Percentiles rank a stretch among this genome's conserved stretches.
These are phyloP conservation scores for Macroramphosus scolopax DNA, from an alignment of 2,797 vertebrate genomes.

Conservation along the genomic window DNA sequence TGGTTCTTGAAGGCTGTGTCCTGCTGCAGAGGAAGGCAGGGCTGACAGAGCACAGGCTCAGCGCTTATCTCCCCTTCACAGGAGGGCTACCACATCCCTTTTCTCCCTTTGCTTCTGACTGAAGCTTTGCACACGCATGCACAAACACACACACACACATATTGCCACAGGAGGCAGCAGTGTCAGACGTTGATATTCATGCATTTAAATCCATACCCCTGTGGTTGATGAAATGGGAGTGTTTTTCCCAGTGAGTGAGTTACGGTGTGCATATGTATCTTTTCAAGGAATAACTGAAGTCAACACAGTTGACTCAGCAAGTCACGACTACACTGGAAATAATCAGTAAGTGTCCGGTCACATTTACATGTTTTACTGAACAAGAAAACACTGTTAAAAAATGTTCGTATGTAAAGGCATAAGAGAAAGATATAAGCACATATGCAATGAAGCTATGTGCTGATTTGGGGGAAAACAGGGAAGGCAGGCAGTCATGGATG, in stretches of 20 bases:
- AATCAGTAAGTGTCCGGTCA: conserved; percentile 15
- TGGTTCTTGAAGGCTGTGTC: conserved; percentile 52
- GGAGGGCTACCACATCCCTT: conserved; percentile 49
- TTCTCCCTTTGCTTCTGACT: conserved; percentile 23
- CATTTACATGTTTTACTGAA: conserved; percentile 13
- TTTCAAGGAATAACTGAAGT: conserved; percentile 25
- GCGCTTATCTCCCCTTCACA: conserved; percentile 65
- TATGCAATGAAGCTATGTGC: conserved; percentile 26
- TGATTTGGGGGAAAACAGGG: conserved; percentile 31
- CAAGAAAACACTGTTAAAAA: not conserved
- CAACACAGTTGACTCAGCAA: conserved; percentile 24
- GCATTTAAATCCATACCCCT: conserved; percentile 52
- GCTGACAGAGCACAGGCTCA: conserved; percentile 45
- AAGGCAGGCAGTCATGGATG: conserved; percentile 52
- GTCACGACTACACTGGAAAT: conserved; percentile 37
- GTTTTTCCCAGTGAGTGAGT: conserved; percentile 22
- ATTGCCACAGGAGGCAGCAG: conserved; percentile 36
- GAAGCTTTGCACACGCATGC: conserved; percentile 21
- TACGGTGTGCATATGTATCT: conserved; percentile 17
- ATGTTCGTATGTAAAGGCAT: conserved; percentile 6
- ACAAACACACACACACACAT: conserved; percentile 25
- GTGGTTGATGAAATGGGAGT: conserved; percentile 33
- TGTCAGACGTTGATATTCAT: conserved; percentile 56
- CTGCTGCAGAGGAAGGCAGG: conserved; percentile 42
- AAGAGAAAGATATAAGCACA: conserved; percentile 37